These are phyloP conservation scores for Drosophila yakuba DNA, from an alignment of 1,140 invertebrate species.

Conservation along the genomic window DNA sequence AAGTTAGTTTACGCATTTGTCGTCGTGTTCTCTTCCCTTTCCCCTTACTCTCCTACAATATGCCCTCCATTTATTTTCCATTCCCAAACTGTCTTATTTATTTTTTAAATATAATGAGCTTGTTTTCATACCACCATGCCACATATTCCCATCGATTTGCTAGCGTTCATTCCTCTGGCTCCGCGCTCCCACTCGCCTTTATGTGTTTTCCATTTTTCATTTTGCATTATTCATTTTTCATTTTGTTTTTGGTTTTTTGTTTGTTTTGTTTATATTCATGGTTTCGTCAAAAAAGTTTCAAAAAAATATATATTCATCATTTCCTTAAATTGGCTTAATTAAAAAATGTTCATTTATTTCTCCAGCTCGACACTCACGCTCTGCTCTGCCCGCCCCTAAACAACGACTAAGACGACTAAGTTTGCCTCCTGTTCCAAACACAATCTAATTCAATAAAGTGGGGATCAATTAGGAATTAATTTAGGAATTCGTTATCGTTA, in stretches of 20 bases:
- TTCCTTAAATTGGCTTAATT: slow-evolving; percentile 78
- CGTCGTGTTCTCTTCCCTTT: slow-evolving; percentile 52
- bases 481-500: slow-evolving; percentile 51
- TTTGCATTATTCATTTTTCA: slow-evolving; percentile 2
- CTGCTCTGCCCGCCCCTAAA: slow-evolving; percentile 40
- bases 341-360: slow-evolving; percentile 70
- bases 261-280: slow-evolving; percentile 53
- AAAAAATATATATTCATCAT: slow-evolving; percentile 84
- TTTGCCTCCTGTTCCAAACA: slow-evolving; percentile 51
- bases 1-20: slow-evolving; percentile 61
- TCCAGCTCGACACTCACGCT: slow-evolving; percentile 29
- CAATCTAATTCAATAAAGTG: slow-evolving; percentile 42
- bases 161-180: slow-evolving; percentile 41
- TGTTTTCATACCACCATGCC: slow-evolving; percentile 39
- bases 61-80: neutral
- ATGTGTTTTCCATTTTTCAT: slow-evolving; percentile 8
- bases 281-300: slow-evolving; percentile 80
- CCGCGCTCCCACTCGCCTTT: slow-evolving; percentile 34
- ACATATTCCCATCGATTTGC: slow-evolving; percentile 33
- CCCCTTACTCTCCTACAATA: slow-evolving; percentile 18
- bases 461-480: slow-evolving; percentile 19
- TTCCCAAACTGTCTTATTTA: slow-evolving; percentile 42
- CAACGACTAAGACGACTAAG: slow-evolving; percentile 52
- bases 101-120: slow-evolving; percentile 76
- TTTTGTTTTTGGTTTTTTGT: slow-evolving; percentile 45